Conservation (phyloP, 2,113 vertebrate genomes). For the Glareola pratincola region DNA sequence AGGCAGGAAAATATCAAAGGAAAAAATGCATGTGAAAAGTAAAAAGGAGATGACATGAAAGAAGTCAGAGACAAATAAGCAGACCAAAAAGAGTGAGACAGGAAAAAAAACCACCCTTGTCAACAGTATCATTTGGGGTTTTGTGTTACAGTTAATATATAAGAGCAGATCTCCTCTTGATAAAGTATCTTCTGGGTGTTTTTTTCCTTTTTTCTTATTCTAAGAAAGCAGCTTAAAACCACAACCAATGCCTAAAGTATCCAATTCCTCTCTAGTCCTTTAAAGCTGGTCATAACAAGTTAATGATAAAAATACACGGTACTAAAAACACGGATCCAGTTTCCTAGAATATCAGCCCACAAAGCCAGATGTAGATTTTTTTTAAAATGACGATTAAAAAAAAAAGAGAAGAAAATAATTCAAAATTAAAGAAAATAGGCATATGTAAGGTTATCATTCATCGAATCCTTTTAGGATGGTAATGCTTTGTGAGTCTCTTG, state of each 20-base stretch:
- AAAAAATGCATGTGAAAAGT: not conserved
- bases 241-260: not conserved
- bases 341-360: not conserved
- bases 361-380: not conserved
- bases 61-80: not conserved
- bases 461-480: not conserved
- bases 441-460: not conserved
- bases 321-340: not conserved
- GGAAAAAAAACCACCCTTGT: not conserved
- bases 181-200: not conserved
- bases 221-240: slow-evolving; percentile 6
- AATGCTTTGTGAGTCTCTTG: not conserved
- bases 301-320: slow-evolving; percentile 7
- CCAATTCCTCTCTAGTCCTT: not conserved
- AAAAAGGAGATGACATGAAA: slow-evolving; percentile 8
- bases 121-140: not conserved
- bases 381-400: not conserved
- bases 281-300: slow-evolving; percentile 14
- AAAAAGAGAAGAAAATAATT: not conserved
- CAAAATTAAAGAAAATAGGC: not conserved
- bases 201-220: not conserved
- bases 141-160: slow-evolving; percentile 13
- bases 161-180: not conserved
- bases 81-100: not conserved
- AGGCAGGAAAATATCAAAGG: slow-evolving; percentile 30